phyloP scores from a whole-genome alignment of 2,113 vertebrate species.

The Hyla sarda region DNA sequence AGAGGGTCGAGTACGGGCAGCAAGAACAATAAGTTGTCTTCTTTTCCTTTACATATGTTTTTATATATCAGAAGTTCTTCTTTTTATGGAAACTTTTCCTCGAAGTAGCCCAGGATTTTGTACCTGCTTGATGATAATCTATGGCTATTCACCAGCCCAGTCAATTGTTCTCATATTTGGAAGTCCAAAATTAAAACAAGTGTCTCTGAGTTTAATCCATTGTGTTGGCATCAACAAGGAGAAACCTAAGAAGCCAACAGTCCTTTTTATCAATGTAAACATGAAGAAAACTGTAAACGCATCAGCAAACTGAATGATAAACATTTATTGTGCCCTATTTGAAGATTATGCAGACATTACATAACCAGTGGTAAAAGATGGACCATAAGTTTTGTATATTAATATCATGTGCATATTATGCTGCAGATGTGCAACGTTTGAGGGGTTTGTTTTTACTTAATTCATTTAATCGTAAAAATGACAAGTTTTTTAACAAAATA shows the following conservation, averaged over 20 bases:
- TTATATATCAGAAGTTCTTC: constrained; percentile 41
- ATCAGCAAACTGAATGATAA: background rate
- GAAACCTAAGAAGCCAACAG: background rate
- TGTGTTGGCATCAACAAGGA: background rate
- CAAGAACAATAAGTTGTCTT: constrained; percentile 36
- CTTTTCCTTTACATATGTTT: constrained; percentile 37
- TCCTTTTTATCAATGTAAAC: background rate
- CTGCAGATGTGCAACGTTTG: too few species aligned
- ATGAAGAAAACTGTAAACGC: background rate
- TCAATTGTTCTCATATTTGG: constrained; percentile 39
- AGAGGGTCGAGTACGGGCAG: background rate
- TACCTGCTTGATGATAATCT: constrained; percentile 29
- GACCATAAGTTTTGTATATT: background rate
- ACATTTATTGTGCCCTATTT: background rate
- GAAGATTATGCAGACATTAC: background rate
- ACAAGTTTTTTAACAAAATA: too few species aligned
- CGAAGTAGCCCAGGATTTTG: constrained; percentile 40
- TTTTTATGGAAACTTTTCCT: constrained; percentile 24
- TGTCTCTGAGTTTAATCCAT: background rate
- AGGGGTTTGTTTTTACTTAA: too few species aligned
- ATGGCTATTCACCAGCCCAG: constrained; percentile 47
- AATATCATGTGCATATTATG: background rate
- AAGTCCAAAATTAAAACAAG: constrained; percentile 39
- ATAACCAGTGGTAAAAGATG: background rate
- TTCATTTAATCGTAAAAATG: too few species aligned